Base-by-base conservation (phyloP, 2,113 vertebrate genomes). In the Lichenostomus cassidix region DNA sequence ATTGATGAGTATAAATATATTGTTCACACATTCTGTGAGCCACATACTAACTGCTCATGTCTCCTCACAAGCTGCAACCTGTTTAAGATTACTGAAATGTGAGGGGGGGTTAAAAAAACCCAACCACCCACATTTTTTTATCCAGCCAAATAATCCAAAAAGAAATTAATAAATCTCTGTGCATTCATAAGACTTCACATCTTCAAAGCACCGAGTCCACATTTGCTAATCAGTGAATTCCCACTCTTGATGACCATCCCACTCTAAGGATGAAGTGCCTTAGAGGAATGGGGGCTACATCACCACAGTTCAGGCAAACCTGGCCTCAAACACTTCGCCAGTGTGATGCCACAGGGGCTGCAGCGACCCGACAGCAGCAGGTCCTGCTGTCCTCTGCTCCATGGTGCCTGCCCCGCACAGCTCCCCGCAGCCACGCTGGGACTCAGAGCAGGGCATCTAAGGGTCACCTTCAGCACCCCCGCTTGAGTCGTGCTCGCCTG, bases 401-500 rank as follows among this genome's bases (percentile, higher is more conserved):
- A 3, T 1, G 14, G 15, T 1, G 28, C 0, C 24, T 25, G 35
- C 2, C 29, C 47, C 29, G 35, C 16, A 22, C 60, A 63, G n/a
- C n/a, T 23, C 39, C 13, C 50, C 20, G 41, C 28, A 28, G 35
- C 22, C 39, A 31, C 16, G 35, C 4, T 4, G 0, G 5, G 74
- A 56, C 37, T 44, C 44, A 5, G 3, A 37, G n/a, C 5, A 0
- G 31, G 12, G 9, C 0, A 29, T 4, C 33, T 2, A 22, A 41
- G 87, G 59, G 52, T 31, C 73, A 81, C n/a, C 39, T 53, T 17
- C 56, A 31, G 52, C 39, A 47, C 1, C 17, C 29, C 1, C 25
- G 37, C 46, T 33, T 4, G 9, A 50, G 8, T 3, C 1, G 1
- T 0, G 12, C 2, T 68, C 4, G 0, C 35, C 31, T 0, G 0